A percentile compares a stretch with the other conserved stretches of the same genome.
Evolutionary conservation across 2,888 invertebrate genomes (phyloP).

Genomic region (Himalopsyche anomala): DNA sequence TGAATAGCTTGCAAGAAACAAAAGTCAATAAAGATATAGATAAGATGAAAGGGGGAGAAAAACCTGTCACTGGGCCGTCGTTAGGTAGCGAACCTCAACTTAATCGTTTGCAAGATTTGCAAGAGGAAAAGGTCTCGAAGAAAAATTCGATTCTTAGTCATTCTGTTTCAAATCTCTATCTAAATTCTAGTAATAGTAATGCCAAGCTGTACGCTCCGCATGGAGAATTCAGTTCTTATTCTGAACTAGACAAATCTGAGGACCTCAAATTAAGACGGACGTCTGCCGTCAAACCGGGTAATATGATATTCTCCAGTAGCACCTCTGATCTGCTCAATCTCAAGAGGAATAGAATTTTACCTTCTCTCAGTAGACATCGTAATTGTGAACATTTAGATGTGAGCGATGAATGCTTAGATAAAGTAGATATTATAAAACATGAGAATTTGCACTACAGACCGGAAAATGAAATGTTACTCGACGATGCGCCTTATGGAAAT

Average conservation of each 20-base stretch:
- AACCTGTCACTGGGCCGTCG: slow-evolving; percentile 45
- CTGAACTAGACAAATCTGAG: slow-evolving; percentile 57
- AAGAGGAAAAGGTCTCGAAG: slow-evolving; percentile 49
- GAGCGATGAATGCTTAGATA: slow-evolving; percentile 72
- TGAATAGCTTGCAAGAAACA: slow-evolving; percentile 51
- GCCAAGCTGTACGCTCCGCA: slow-evolving; percentile 39
- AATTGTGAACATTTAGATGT: slow-evolving; percentile 74
- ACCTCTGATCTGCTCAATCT: slow-evolving; percentile 72
- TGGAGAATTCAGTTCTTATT: slow-evolving; percentile 55
- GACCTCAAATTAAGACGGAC: slow-evolving; percentile 45
- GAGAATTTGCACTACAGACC: slow-evolving; percentile 53
- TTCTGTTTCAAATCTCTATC: slow-evolving; percentile 59
- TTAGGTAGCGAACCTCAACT: slow-evolving; percentile 58
- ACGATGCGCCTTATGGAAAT: slow-evolving; percentile 50
- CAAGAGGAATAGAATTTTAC: slow-evolving; percentile 71
- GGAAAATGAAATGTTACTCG: slow-evolving; percentile 42
- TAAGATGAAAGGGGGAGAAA: background rate
- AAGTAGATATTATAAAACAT: slow-evolving; percentile 64
- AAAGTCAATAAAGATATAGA: slow-evolving; percentile 18
- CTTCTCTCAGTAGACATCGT: slow-evolving; percentile 71
- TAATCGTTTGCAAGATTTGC: slow-evolving; percentile 49
- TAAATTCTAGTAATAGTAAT: slow-evolving; percentile 48
- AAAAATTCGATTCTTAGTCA: slow-evolving; percentile 56
- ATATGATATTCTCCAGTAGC: slow-evolving; percentile 69
- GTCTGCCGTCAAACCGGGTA: slow-evolving; percentile 63